phyloP scores from a whole-genome alignment of 2,113 vertebrate genomes.

The Monopterus albus region DNA sequence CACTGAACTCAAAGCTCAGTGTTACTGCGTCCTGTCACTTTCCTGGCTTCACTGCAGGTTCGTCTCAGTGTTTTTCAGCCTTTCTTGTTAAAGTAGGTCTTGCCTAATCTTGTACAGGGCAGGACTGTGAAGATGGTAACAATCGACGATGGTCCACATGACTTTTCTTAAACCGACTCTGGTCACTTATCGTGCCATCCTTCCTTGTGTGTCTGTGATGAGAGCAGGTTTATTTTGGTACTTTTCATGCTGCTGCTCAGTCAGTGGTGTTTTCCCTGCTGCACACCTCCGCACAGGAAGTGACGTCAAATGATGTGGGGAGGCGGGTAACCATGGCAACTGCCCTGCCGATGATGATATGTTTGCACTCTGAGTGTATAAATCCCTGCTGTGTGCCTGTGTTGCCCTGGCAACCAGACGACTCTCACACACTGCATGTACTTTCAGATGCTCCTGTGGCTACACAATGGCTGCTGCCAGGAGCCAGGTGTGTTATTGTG shows the following conservation, averaged over 20 bases:
- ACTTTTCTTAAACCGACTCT: too few relatives aligned
- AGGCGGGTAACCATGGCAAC: constrained; percentile 62
- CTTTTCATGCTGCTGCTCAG: neutral
- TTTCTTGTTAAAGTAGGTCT: too few relatives aligned
- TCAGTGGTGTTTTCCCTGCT: constrained; percentile 56
- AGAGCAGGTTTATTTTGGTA: neutral
- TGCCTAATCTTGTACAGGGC: too few relatives aligned
- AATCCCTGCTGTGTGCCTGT: constrained; percentile 34
- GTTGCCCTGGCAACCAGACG: constrained; percentile 56
- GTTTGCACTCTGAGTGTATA: constrained; percentile 46
- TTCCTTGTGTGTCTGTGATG: neutral
- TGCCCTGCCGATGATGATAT: constrained; percentile 59
- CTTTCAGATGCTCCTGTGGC: constrained; percentile 3
- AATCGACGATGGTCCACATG: too few relatives aligned
- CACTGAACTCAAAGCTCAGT: too few relatives aligned
- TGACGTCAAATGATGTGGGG: constrained; percentile 56
- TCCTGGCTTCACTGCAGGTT: too few relatives aligned
- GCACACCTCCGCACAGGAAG: constrained; percentile 66
- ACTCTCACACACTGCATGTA: neutral
- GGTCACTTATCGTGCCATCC: too few relatives aligned
- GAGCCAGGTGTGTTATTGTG: constrained; percentile 34
- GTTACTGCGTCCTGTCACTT: too few relatives aligned
- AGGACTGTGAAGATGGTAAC: too few relatives aligned
- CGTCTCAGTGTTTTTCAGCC: too few relatives aligned
- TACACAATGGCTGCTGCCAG: constrained; percentile 31